phyloP scores from a whole-genome alignment of 2,797 vertebrate species.

The Buceros bicornis region DNA sequence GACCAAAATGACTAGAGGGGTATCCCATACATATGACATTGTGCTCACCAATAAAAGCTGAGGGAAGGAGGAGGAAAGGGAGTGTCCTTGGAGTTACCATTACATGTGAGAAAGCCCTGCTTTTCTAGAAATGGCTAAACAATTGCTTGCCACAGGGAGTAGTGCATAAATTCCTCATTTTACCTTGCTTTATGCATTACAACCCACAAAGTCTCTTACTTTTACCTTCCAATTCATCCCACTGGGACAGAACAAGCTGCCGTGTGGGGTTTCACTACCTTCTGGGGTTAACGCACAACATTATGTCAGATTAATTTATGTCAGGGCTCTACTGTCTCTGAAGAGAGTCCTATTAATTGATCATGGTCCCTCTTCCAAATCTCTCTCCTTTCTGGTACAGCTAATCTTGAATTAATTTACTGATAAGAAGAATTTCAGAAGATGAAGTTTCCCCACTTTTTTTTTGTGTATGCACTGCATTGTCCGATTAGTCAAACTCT shows the following conservation, averaged over 20 bases:
- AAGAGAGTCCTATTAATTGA: neutral
- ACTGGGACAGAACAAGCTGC: neutral
- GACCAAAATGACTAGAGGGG: neutral
- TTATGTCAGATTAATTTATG: neutral
- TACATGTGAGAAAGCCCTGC: rapidly evolving
- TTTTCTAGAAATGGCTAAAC: neutral
- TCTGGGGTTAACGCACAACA: neutral
- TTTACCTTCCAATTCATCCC: neutral
- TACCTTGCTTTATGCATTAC: too few species aligned
- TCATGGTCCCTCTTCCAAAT: neutral
- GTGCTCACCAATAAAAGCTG: too few species aligned
- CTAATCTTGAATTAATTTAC: neutral
- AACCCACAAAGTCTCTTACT: neutral
- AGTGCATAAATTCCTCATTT: neutral
- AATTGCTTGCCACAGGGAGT: neutral
- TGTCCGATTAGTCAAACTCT: neutral
- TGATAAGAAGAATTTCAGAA: neutral
- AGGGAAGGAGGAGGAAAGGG: neutral
- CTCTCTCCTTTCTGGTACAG: neutral
- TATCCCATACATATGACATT: neutral
- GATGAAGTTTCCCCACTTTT: neutral
- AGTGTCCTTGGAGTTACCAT: rapidly evolving
- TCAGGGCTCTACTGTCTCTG: neutral
- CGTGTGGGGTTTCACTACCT: neutral
- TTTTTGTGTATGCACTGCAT: neutral